Conservation (phyloP, 1,140 invertebrate species). For the Mizuhopecten yessoensis region DNA sequence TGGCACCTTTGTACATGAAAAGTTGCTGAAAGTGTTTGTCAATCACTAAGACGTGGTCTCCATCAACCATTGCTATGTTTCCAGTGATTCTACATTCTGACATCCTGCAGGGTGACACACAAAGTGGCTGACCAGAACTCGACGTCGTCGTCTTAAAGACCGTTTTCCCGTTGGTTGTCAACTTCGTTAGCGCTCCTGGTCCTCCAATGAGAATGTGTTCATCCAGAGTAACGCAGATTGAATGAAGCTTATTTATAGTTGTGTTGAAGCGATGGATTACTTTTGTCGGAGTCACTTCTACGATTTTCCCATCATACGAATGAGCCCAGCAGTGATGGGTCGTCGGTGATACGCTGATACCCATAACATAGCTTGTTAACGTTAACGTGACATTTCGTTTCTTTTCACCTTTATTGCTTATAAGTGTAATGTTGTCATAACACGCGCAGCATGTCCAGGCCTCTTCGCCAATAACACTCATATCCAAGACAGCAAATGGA, state of each 20-base stretch:
- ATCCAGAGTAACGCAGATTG: neutral
- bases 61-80: conserved; percentile 33
- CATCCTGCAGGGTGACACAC: neutral
- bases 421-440: neutral
- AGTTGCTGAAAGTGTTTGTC: neutral
- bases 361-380: neutral
- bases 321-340: neutral
- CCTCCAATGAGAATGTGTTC: neutral
- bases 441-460: neutral
- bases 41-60: neutral
- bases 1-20: neutral
- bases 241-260: neutral
- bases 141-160: neutral
- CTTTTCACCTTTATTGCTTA: neutral
- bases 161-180: neutral
- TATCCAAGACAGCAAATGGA: neutral
- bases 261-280: neutral
- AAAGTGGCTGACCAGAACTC: neutral
- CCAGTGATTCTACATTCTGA: neutral
- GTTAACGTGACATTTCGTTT: neutral
- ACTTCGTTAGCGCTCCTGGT: neutral
- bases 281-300: neutral
- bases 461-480: neutral
- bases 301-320: neutral
- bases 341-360: neutral